Evolutionary conservation across 2,888 invertebrate species (phyloP).

Genomic region (Ennomos quercinarius): DNA sequence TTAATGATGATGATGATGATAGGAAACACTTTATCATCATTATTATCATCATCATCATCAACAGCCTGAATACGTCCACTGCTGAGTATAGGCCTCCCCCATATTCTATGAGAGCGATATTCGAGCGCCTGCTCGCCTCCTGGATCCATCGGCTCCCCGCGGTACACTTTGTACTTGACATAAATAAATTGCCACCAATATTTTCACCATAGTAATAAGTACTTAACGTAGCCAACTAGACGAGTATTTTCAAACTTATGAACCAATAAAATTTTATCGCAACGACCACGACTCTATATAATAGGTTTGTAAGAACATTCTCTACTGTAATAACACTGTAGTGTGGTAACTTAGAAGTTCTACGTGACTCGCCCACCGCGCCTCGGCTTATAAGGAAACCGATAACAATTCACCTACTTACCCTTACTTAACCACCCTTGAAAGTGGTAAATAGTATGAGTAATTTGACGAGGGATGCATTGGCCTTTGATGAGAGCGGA

Average conservation of each 20-base stretch:
- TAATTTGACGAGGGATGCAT: conserved; percentile 22
- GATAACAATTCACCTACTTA: conserved; percentile 39
- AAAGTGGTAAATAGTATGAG: conserved; percentile 23
- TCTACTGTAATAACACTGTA: conserved; percentile 12
- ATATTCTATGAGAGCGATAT: too few species aligned
- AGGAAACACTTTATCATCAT: too few species aligned
- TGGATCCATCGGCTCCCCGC: too few species aligned
- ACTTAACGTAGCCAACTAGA: too few species aligned
- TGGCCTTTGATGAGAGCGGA: conserved; percentile 4
- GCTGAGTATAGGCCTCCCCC: too few species aligned
- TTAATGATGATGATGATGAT: too few species aligned
- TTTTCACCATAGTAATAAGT: too few species aligned
- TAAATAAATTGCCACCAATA: too few species aligned
- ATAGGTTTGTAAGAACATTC: conserved; percentile 1
- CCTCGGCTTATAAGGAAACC: conserved; percentile 39
- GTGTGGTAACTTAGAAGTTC: conserved; percentile 19
- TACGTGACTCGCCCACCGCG: conserved; percentile 42
- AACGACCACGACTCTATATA: not conserved
- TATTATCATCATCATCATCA: too few species aligned
- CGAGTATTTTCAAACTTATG: not conserved
- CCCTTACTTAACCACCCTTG: conserved; percentile 26
- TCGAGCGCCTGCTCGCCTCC: too few species aligned
- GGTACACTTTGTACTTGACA: too few species aligned
- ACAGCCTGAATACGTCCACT: too few species aligned
- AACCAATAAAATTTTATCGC: not conserved